A percentile compares a stretch with the other conserved stretches of the same genome.
Evolutionary conservation across 2,113 vertebrate species (phyloP).

Genomic region (Sinosuthora webbiana): DNA sequence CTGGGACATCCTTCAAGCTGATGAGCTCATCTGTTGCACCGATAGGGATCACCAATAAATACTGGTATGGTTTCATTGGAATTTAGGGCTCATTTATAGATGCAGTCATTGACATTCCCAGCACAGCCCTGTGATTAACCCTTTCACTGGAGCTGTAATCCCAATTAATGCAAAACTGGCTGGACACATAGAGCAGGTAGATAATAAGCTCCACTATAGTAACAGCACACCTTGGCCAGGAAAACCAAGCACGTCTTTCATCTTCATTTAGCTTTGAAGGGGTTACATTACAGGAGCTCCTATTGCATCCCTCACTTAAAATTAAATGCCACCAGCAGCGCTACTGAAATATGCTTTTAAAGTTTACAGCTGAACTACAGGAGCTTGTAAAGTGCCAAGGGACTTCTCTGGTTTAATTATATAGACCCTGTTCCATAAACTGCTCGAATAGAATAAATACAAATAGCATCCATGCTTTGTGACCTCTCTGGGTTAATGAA

Average conservation of each 20-base stretch:
- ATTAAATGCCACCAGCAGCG: constrained; percentile 54
- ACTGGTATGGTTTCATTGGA: neutral
- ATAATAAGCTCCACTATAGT: neutral
- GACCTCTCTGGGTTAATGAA: constrained; percentile 58
- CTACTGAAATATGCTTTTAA: constrained; percentile 39
- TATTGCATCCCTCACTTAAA: neutral
- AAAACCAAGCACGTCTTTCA: neutral
- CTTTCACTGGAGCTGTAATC: neutral
- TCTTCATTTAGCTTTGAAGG: constrained; percentile 39
- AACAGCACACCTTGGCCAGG: neutral
- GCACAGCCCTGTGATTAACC: neutral
- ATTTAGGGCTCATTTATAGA: constrained; percentile 17
- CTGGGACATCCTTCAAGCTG: neutral
- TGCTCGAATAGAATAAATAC: constrained; percentile 53
- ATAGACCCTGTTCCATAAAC: constrained; percentile 48
- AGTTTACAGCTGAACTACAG: constrained; percentile 49
- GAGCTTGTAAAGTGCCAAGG: constrained; percentile 41
- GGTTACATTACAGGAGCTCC: constrained; percentile 5
- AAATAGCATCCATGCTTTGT: constrained; percentile 32
- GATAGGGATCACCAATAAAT: neutral
- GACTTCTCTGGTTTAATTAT: constrained; percentile 59
- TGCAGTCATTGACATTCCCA: neutral
- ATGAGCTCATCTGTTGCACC: constrained; percentile 17
- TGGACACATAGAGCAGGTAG: neutral
- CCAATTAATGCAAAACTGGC: neutral